phyloP scores from a whole-genome alignment of 1,140 invertebrate genomes.

The Hycleus cichorii region DNA sequence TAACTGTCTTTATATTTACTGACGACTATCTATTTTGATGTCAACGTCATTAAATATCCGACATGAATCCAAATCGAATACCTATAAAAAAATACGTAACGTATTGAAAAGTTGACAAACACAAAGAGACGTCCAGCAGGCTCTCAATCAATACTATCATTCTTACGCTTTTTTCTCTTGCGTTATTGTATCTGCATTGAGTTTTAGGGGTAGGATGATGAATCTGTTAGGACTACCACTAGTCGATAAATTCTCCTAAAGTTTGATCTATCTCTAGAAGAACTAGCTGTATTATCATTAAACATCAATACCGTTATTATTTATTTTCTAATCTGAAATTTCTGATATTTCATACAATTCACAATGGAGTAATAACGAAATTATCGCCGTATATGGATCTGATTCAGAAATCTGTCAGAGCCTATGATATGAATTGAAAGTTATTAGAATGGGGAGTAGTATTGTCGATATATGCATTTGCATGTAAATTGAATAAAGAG shows the following conservation, averaged over 20 bases:
- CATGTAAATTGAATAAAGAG: slow-evolving; percentile 31
- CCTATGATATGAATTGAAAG: slow-evolving; percentile 22
- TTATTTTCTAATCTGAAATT: no score
- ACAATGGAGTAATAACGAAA: no score
- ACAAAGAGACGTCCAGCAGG: slow-evolving; percentile 7
- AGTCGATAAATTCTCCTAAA: no score
- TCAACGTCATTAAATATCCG: neutral
- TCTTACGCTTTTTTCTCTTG: neutral
- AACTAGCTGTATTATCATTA: no score
- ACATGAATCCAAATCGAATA: neutral
- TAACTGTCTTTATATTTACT: no score
- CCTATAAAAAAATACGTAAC: slow-evolving; percentile 1
- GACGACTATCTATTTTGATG: no score
- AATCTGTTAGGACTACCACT: no score
- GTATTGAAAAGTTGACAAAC: slow-evolving; percentile 24
- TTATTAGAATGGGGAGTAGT: slow-evolving; percentile 21
- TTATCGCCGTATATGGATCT: slow-evolving; percentile 11
- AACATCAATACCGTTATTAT: no score
- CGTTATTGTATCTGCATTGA: neutral
- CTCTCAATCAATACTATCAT: slow-evolving; percentile 6
- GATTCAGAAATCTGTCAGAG: slow-evolving; percentile 26
- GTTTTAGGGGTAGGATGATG: no score
- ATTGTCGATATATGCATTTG: slow-evolving; percentile 20
- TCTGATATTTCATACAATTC: no score
- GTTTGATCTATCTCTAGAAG: no score